Conservation (phyloP, 2,113 vertebrate species). For the Salminus brasiliensis region DNA sequence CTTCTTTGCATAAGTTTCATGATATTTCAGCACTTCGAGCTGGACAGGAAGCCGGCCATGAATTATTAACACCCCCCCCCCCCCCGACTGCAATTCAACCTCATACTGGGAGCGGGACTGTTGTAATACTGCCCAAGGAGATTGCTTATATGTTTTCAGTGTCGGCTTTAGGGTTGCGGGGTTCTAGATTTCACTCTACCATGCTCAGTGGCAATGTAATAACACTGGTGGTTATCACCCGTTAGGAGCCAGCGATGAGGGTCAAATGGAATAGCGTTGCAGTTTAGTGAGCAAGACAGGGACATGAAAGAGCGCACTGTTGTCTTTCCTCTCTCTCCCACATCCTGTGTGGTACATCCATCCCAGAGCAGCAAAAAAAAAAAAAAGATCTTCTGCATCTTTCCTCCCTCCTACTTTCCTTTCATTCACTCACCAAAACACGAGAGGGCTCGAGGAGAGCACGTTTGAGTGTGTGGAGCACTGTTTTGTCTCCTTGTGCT, state of each 20-base stretch:
- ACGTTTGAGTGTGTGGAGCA: slow-evolving; percentile 14
- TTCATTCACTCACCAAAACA: slow-evolving; percentile 32
- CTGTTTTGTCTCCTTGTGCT: slow-evolving; percentile 22
- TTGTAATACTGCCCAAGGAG: slow-evolving; percentile 30
- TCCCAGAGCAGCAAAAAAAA: slow-evolving; percentile 60
- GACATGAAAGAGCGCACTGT: slow-evolving; percentile 56
- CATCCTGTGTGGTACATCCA: slow-evolving; percentile 74
- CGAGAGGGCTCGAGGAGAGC: slow-evolving; percentile 33
- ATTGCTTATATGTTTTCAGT: slow-evolving; percentile 8
- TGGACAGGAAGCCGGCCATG: slow-evolving; percentile 42
- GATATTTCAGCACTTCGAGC: slow-evolving; percentile 49
- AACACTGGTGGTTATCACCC: slow-evolving; percentile 31
- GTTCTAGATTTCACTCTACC: slow-evolving; percentile 16
- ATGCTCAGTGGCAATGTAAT: slow-evolving; percentile 21
- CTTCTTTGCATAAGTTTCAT: slow-evolving; percentile 52
- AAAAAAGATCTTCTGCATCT: slow-evolving; percentile 50
- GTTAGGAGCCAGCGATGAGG: slow-evolving; percentile 30
- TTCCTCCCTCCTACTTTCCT: slow-evolving; percentile 29
- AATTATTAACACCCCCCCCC: slow-evolving; percentile 50
- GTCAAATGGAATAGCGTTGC: slow-evolving; percentile 21
- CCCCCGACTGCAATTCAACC: slow-evolving; percentile 22
- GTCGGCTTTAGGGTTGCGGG: slow-evolving; percentile 13
- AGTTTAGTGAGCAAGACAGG: slow-evolving; percentile 38
- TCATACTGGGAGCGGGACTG: slow-evolving; percentile 11
- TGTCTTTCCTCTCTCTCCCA: slow-evolving; percentile 67